Percentiles rank a stretch among this genome's conserved stretches.
Evolutionary conservation across 2,113 vertebrate genomes (phyloP).

Genomic region (Phylloscopus trochiloides): DNA sequence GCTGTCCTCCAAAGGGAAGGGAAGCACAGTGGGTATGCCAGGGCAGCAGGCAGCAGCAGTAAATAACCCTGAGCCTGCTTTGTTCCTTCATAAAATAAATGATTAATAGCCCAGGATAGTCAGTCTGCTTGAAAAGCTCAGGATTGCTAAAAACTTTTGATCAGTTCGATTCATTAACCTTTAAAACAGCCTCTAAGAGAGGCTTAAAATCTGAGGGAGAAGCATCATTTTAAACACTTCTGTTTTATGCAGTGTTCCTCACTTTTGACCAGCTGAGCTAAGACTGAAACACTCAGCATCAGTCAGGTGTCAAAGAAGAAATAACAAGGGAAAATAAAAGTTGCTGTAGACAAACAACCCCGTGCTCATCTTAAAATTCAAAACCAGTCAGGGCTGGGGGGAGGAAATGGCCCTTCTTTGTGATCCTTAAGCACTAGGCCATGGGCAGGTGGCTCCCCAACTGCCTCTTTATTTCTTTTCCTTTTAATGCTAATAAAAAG

Average conservation of each 20-base stretch:
- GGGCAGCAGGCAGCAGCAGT: conserved; percentile 34
- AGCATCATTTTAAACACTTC: not conserved
- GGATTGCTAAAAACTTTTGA: conserved; percentile 37
- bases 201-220: not conserved
- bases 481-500: conserved; percentile 60
- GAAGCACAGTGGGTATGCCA: conserved; percentile 36
- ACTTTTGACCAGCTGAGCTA: not conserved
- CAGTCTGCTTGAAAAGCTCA: not conserved
- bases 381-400: not conserved
- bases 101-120: conserved; percentile 37
- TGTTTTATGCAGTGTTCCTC: not conserved
- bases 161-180: conserved; percentile 37
- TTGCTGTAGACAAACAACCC: not conserved
- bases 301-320: not conserved
- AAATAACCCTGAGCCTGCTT: conserved; percentile 18
- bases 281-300: not conserved
- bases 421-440: not conserved
- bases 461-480: conserved; percentile 40
- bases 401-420: not conserved
- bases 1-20: conserved; percentile 10
- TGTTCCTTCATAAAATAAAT: conserved; percentile 57
- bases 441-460: conserved; percentile 59
- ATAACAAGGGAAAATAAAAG: not conserved
- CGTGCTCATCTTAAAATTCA: not conserved
- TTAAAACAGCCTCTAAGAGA: not conserved